These are phyloP conservation scores for Falco concolor DNA, from an alignment of 2,797 vertebrate species.

Conservation along the genomic window DNA sequence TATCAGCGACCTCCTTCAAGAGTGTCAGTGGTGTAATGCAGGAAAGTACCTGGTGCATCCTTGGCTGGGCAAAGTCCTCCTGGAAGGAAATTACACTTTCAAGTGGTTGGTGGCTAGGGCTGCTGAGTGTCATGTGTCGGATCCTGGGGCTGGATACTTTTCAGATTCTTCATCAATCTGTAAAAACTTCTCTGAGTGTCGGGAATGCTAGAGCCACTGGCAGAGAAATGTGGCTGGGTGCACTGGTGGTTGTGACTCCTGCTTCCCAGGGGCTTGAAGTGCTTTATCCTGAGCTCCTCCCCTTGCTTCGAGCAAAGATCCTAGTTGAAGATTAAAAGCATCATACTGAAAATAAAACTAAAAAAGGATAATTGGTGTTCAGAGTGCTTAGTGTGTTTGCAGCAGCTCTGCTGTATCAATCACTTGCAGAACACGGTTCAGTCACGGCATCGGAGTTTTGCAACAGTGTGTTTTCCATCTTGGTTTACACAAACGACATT, in stretches of 20 bases:
- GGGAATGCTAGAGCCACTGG: rapidly evolving
- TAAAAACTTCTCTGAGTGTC: neutral
- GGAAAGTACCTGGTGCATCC: neutral
- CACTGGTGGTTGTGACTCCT: neutral
- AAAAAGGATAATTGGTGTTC: neutral
- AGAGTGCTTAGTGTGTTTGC: neutral
- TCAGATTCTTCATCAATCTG: neutral
- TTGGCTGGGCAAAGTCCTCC: constrained; percentile 29
- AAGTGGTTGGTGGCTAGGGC: neutral
- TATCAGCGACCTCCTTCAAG: neutral
- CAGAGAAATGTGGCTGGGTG: neutral
- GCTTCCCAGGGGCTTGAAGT: neutral
- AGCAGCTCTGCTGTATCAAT: neutral
- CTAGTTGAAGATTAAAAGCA: neutral
- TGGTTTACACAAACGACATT: neutral
- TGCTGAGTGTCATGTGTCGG: neutral
- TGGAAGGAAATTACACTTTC: neutral
- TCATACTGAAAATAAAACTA: neutral
- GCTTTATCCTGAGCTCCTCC: neutral
- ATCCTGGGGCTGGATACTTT: neutral
- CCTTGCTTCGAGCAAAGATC: neutral
- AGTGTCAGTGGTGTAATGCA: neutral
- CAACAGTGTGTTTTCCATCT: neutral
- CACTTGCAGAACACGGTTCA: neutral
- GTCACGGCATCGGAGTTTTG: constrained; percentile 8